A percentile compares a stretch with the other conserved stretches of the same genome.
phyloP scores from a whole-genome alignment of 2,888 invertebrate species.

The Heliconius cydno region DNA sequence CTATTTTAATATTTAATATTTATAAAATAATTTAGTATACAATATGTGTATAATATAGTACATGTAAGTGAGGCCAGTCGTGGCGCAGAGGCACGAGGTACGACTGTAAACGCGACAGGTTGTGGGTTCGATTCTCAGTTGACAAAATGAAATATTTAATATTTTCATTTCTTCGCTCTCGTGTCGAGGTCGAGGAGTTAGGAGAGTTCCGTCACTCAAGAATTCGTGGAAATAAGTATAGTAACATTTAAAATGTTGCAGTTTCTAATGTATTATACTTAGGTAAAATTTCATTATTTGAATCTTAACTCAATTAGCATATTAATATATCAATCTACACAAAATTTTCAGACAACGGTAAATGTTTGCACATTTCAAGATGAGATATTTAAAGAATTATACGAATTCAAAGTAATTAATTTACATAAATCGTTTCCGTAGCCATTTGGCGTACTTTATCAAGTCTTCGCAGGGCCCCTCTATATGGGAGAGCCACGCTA shows the following conservation, averaged over 20 bases:
- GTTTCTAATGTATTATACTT: neutral
- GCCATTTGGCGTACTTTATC: constrained; percentile 62
- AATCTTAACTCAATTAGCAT: neutral
- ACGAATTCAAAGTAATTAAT: constrained; percentile 21
- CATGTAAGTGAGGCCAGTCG: no score
- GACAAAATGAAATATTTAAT: no score
- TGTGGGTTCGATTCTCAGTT: no score
- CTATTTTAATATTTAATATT: neutral
- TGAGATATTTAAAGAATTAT: neutral
- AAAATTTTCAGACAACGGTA: neutral
- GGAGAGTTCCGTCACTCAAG: no score
- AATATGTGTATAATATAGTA: neutral
- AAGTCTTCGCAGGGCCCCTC: constrained; percentile 72
- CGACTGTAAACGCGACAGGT: no score
- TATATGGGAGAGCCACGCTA: constrained; percentile 82
- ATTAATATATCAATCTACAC: neutral
- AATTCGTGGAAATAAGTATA: neutral
- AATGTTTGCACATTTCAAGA: neutral
- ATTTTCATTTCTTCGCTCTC: no score
- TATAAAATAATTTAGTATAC: neutral
- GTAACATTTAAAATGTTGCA: neutral
- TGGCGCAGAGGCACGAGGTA: no score
- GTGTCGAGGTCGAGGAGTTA: no score
- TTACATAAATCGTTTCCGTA: constrained; percentile 54
- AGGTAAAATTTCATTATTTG: neutral